A percentile compares a stretch with the other conserved stretches of the same genome.
These are phyloP conservation scores for Cyphomyrus plagiostoma DNA, from an alignment of 2,113 vertebrate genomes.

Conservation along the genomic window DNA sequence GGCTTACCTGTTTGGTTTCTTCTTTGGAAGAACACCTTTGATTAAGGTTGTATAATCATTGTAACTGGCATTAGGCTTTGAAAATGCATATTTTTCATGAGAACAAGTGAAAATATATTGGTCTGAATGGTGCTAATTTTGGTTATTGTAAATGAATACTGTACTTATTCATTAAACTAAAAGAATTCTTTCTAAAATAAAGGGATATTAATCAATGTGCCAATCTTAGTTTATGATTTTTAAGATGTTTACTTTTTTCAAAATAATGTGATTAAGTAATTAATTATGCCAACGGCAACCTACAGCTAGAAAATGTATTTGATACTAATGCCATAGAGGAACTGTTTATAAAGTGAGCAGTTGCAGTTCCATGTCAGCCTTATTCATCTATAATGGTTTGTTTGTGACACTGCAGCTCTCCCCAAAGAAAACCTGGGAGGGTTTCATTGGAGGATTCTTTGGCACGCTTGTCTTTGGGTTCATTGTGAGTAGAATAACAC, in stretches of 20 bases:
- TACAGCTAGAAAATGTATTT: background rate
- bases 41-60: conserved; percentile 72
- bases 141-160: background rate
- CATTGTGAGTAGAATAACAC: conserved; percentile 69
- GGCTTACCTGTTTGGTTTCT: conserved; percentile 96
- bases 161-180: background rate
- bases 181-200: background rate
- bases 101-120: background rate
- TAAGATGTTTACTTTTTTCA: background rate
- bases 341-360: background rate
- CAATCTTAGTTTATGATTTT: background rate
- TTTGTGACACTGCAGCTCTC: conserved; percentile 68
- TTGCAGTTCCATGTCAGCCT: background rate
- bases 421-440: conserved; percentile 98
- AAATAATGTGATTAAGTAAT: background rate
- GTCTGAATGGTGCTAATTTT: background rate
- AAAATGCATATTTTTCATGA: background rate
- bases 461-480: conserved; percentile 91
- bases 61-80: background rate
- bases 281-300: background rate
- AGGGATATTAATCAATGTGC: background rate
- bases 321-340: background rate
- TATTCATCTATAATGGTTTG: background rate
- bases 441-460: conserved; percentile 96
- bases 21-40: conserved; percentile 92